Percentiles rank a stretch among this genome's conserved stretches.
Conservation (phyloP, 2,113 vertebrate species). For the Plectropomus leopardus region DNA sequence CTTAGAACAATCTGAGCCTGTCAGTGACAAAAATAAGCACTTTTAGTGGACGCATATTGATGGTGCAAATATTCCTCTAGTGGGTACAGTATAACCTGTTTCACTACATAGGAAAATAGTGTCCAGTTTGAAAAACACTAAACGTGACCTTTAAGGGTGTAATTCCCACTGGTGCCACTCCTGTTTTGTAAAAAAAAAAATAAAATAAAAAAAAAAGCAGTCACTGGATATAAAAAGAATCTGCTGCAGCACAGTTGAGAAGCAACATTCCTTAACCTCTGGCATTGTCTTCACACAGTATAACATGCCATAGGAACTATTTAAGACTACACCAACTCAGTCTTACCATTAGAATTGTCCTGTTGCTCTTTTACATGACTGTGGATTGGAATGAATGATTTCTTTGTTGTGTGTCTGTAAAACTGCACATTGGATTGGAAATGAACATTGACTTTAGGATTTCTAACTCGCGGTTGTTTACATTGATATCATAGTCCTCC, state of each 20-base stretch:
- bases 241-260: neutral
- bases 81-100: too few relatives aligned
- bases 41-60: too few relatives aligned
- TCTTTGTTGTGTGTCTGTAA: neutral
- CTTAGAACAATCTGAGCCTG: too few relatives aligned
- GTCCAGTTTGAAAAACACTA: too few relatives aligned
- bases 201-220: neutral
- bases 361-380: neutral
- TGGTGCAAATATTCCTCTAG: too few relatives aligned
- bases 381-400: too few relatives aligned
- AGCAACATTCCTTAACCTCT: neutral
- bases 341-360: neutral
- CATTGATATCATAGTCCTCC: too few relatives aligned
- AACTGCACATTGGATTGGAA: neutral
- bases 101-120: too few relatives aligned
- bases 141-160: neutral
- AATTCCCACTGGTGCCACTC: too few relatives aligned
- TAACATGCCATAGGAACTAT: conserved; percentile 2
- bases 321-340: neutral
- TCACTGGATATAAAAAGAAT: neutral
- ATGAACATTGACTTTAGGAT: neutral
- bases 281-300: neutral
- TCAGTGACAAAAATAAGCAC: too few relatives aligned
- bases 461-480: neutral
- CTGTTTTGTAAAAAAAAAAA: too few relatives aligned